Evolutionary conservation across 1,140 invertebrate species (phyloP), one percentile per base, ranked within the genome.

Genomic region (Magallana angulata): DNA sequence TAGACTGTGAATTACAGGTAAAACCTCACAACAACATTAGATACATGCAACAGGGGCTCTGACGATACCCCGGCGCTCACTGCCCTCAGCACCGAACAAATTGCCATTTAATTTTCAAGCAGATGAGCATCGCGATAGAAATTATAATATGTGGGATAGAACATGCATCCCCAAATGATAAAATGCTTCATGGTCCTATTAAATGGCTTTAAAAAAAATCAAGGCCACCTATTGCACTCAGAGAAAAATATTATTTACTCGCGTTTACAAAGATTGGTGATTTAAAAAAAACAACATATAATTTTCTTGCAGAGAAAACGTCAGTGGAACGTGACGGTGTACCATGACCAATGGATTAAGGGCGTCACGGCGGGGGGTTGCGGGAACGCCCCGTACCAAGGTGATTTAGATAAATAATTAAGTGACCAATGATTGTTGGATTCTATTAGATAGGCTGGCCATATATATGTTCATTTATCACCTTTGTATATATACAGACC

Each of bases 361-460:
- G 94, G 93, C 1, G 89, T 94, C n/a, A 94, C 93, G 11, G 94
- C 94, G 6, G 94, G 94, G 14, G 94, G 94, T 0, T 94, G 93
- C 89, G 94, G 94, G 8, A 94, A 94, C 84, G 16, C 89, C 4
- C 93, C 93, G 5, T 87, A 93, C 88, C 85, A 93, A 90, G 86
- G 93, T 94, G 89, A 89, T 62, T 85, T 6, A 82, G 57, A 60
- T 14, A 64, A 64, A 64, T 64, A 16, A 64, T 64, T 64, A 64
- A 16, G 14, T 48, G 36, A 48, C 36, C 36, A 48, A 48, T 48
- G 36, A 48, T 48, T 48, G 36, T 48, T 48, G 36, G 5, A 48
- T 48, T 48, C 36, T 48, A 48, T 48, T 48, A 48, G 36, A 48
- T 48, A 48, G 5, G 36, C 36, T 48, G 36, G 5, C 36, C 36